A percentile compares a stretch with the other conserved stretches of the same genome.
Evolutionary conservation across 2,888 invertebrate genomes (phyloP).

Genomic region (Aphidoletes aphidimyza): DNA sequence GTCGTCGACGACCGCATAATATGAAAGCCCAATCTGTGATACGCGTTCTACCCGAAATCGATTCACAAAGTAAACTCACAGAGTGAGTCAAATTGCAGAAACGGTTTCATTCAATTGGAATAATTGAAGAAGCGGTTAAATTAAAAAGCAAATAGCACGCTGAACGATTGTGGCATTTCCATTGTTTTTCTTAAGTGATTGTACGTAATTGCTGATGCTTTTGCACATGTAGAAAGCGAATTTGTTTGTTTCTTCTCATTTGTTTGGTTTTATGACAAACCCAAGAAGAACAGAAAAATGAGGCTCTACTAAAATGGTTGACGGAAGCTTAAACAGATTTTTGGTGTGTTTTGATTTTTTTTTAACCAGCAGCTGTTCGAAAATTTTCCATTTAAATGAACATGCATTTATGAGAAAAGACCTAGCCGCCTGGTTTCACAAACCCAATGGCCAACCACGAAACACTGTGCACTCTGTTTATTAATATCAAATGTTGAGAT

Average conservation of each 20-base stretch:
- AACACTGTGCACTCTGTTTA: not conserved
- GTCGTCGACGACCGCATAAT: too few relatives aligned
- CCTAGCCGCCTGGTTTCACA: too few relatives aligned
- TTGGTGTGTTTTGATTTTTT: conserved; percentile 15
- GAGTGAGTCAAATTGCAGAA: too few relatives aligned
- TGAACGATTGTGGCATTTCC: conserved; percentile 9
- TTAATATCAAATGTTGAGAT: not conserved
- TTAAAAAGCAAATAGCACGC: conserved; percentile 14
- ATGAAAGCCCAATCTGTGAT: too few relatives aligned
- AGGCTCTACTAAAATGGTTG: not conserved
- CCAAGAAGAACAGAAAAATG: too few relatives aligned
- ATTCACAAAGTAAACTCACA: too few relatives aligned
- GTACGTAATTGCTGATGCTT: too few relatives aligned
- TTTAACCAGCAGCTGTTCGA: not conserved
- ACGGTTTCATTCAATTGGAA: not conserved
- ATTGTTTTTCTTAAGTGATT: not conserved
- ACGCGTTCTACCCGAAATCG: too few relatives aligned
- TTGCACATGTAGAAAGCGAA: too few relatives aligned
- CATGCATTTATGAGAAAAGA: too few relatives aligned
- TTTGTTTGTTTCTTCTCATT: too few relatives aligned
- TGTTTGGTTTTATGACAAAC: too few relatives aligned
- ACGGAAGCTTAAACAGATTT: not conserved
- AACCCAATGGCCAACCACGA: not conserved
- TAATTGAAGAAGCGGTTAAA: not conserved
- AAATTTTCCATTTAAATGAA: not conserved